phyloP scores from a whole-genome alignment of 2,113 vertebrate species.

The Melozone crissalis region DNA sequence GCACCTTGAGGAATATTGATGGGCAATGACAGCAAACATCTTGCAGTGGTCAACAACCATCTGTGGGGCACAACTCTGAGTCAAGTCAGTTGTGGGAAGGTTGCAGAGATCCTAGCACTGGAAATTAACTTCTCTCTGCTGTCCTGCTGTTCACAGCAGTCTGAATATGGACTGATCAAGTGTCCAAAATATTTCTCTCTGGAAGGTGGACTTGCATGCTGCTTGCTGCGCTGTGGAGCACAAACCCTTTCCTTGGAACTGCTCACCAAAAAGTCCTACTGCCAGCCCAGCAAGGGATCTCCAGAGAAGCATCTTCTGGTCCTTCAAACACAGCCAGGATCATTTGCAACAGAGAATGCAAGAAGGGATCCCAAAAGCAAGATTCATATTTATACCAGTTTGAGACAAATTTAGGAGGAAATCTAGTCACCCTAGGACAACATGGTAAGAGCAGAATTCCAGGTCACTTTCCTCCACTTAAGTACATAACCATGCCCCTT shows the following conservation, averaged over 20 bases:
- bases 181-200: background rate
- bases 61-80: background rate
- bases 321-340: background rate
- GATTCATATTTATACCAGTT: background rate
- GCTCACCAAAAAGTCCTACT: background rate
- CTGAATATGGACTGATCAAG: background rate
- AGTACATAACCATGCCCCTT: background rate
- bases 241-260: background rate
- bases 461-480: background rate
- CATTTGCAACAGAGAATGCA: fast-evolving
- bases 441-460: background rate
- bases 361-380: background rate
- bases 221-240: background rate
- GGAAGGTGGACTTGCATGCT: fast-evolving
- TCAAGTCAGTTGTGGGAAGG: background rate
- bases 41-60: background rate
- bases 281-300: fast-evolving
- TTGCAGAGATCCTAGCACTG: background rate
- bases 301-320: background rate
- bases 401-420: background rate
- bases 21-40: background rate
- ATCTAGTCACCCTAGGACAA: background rate
- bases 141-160: background rate
- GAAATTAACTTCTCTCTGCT: background rate
- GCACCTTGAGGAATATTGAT: background rate